phyloP scores from a whole-genome alignment of 2,888 invertebrate genomes.

The Leuctra nigra region DNA sequence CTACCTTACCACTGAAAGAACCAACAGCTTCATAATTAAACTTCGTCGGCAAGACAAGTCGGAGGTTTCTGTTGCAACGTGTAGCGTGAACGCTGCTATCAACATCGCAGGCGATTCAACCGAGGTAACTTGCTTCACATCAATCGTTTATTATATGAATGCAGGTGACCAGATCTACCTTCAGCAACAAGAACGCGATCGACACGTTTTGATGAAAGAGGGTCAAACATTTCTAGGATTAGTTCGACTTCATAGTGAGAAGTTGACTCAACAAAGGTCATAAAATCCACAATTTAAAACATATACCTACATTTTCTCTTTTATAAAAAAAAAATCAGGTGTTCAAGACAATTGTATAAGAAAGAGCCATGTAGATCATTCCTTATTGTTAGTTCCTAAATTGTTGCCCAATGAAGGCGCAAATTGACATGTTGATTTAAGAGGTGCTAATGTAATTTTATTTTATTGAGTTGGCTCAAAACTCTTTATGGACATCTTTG shows the following conservation, averaged over 20 bases:
- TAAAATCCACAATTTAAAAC: no score
- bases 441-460: no score
- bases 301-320: no score
- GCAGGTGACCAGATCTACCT: conserved; percentile 24
- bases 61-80: conserved; percentile 10
- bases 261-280: no score
- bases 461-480: no score
- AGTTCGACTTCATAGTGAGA: conserved; percentile 14
- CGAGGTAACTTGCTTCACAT: conserved; percentile 38
- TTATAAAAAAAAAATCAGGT: no score
- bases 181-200: conserved; percentile 24
- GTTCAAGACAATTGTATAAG: no score
- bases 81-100: conserved; percentile 18
- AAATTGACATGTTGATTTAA: no score
- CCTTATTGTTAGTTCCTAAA: no score
- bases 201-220: conserved; percentile 23
- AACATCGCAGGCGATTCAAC: conserved; percentile 32
- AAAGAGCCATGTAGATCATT: no score
- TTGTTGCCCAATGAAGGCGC: no score
- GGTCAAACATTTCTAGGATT: conserved; percentile 26
- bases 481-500: no score
- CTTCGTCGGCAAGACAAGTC: conserved; percentile 3
- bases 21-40: conserved; percentile 25
- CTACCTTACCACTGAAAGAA: conserved; percentile 23
- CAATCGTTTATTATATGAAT: conserved; percentile 31